Evolutionary conservation across 1,140 invertebrate genomes (phyloP), one percentile per base, ranked within the genome.

Genomic region (Ylistrum balloti): DNA sequence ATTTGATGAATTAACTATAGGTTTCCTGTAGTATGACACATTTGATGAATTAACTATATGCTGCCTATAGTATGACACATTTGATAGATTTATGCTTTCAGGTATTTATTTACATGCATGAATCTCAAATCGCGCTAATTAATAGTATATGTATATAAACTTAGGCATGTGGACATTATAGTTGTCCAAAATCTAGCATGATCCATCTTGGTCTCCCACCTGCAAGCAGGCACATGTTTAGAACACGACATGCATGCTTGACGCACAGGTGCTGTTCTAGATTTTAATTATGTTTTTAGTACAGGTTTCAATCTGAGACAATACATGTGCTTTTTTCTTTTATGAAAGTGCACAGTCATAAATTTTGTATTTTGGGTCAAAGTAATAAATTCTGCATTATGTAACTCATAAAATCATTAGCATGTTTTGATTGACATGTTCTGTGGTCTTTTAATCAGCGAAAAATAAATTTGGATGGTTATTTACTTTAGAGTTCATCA

Each of bases 211-310:
- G 22, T 74, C 22, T 74, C 3, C 5, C 56, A 74, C 56, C 56
- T 74, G 56, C n/a, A 5, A n/a, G 15, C 22, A 22, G 2, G 45
- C 13, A 38, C 35, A 45, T 45, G n/a, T 74, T 74, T 74, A 7
- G 28, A 28, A 1, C 3, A 74, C 15, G 56, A n/a, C 56, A 74
- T 74, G 56, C 56, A n/a, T 74, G 17, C 56, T 74, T 74, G 56
- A 74, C n/a, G 56, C 56, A 74, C 56, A 74, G 56, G 56, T 74
- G 56, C 56, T 74, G n/a, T 9, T 74, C 22, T 74, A 74, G 56
- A 48, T 74, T 74, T 74, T 74, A 74, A 74, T 74, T 74, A 74
- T 28, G 22, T 28, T 28, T 45, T 74, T 74, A 74, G 56, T 74
- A 74, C 56, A 28, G 9, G 56, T 74, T 74, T 5, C 17, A 74